Evolutionary conservation across 2,113 vertebrate genomes (phyloP), one percentile per base, ranked within the genome.

Genomic region (Channa argus): DNA sequence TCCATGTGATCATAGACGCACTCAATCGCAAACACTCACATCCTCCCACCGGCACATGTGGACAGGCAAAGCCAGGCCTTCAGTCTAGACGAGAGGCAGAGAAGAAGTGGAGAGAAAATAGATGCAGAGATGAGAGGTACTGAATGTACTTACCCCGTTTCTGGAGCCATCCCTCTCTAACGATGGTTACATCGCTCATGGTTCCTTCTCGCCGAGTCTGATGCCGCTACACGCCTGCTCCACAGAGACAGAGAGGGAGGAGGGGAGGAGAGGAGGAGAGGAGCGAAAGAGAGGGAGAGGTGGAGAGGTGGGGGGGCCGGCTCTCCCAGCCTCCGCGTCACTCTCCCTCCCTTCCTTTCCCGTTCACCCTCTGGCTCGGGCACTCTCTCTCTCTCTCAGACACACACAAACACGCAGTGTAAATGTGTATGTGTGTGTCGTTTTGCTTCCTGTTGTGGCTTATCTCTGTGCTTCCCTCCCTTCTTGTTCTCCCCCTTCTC

Each of bases 131-230:
- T 65, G 24, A 74, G 58, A 68, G 51, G 79, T 83, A 80, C 69
- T 77, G 73, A 58, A 86, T 84, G 84, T 79, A 95, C 96, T 97
- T 93, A 99, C 97, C 97, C 94, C 97, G 96, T 96, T 99, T 99
- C 93, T 99, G 97, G 89, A 99, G 96, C 97, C 97, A 99, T 89
- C 97, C 97, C 97, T 99, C 97, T 94, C 97, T 99, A 94, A 99
- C 96, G 94, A 99, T 96, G 94, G 97, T 98, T 93, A 98, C 96
- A 98, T 99, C 97, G 95, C 96, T 98, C 97, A 99, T 99, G 96
- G 94, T 98, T 96, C 94, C 96, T 96, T 94, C 96, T 95, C 95
- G 91, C 93, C 92, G 94, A 95, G 96, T 95, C 92, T 89, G 92
- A 93, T 92, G 92, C 94, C 88, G 92, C 89, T 88, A 95, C 95